These are phyloP conservation scores for Prionace glauca DNA, from an alignment of 2,797 vertebrate species.

Conservation along the genomic window DNA sequence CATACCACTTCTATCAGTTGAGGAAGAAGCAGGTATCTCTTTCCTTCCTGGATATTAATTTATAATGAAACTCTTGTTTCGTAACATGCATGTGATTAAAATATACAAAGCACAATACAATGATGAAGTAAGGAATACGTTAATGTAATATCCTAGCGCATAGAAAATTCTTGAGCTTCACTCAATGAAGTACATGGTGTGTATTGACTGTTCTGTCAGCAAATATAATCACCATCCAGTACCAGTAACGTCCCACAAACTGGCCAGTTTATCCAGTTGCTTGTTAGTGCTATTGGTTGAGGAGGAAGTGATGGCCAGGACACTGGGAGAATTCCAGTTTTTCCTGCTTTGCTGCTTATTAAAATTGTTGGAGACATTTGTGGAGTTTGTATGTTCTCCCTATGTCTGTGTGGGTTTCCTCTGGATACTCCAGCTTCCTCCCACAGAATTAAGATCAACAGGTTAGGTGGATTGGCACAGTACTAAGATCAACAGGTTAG, in stretches of 20 bases:
- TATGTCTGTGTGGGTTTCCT: too few relatives aligned
- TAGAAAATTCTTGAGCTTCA: background rate
- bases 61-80: conserved; percentile 44
- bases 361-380: background rate
- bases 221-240: background rate
- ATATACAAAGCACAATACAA: background rate
- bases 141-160: background rate
- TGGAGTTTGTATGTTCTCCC: too few relatives aligned
- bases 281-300: background rate
- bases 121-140: background rate
- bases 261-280: background rate
- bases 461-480: too few relatives aligned
- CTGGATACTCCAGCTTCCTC: too few relatives aligned
- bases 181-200: background rate
- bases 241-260: background rate
- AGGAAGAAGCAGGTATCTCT: conserved; percentile 75
- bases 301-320: background rate
- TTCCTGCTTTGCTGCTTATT: background rate
- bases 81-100: background rate
- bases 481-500: too few relatives aligned
- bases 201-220: background rate
- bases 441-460: too few relatives aligned
- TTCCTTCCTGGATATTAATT: background rate
- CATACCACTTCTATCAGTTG: conserved; percentile 81
- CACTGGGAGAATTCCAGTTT: background rate